Base-by-base conservation (phyloP, 1,140 invertebrate genomes). In the Drosophila parabipectinata region DNA sequence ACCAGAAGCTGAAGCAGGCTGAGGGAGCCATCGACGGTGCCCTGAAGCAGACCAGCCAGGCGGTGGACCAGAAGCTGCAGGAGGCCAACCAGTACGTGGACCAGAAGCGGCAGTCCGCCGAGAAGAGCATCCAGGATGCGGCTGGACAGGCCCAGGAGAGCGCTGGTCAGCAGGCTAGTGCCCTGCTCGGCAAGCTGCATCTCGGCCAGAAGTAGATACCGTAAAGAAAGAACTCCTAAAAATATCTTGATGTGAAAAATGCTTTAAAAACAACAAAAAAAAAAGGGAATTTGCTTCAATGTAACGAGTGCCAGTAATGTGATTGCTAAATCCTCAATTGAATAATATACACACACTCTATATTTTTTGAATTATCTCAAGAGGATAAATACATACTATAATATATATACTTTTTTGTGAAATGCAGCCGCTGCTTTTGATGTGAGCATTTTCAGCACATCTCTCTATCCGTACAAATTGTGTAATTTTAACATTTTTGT, bases 21-120 rank as follows among this genome's bases (percentile, higher is more conserved):
- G 91, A 91, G 58, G 76, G 89, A 2, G 78, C 80, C 50, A 79
- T 92, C 61, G 91, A 92, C 54, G 83, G 78, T 4, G 81, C 80
- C 18, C 68, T 92, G 47, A 92, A 92, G 74, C 73, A 83, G 54
- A 89, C 92, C 37, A 92, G 91, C 52, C 79, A 91, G 57, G 41
- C 90, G 9, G 92, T 92, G 9, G 92, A 92, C 58, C 79, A 92
- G 44, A 92, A 92, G 75, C 71, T 92, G 66, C 72, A 91, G 5
- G 92, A 92, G 55, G 92, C 92, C 34, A 92, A 92, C 66, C 75
- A 92, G 59, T 92, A 84, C 71, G 85, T 91, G 41, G 92, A 92
- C 59, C 82, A 91, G 60, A 92, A 92, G 64, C 79, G 92, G 8
- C 84, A 90, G 34, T 82, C 83, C 26, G 74, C 91, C 30, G 90